These are phyloP conservation scores for Perizoma affinitatum DNA, from an alignment of 2,888 invertebrate genomes.

Conservation along the genomic window DNA sequence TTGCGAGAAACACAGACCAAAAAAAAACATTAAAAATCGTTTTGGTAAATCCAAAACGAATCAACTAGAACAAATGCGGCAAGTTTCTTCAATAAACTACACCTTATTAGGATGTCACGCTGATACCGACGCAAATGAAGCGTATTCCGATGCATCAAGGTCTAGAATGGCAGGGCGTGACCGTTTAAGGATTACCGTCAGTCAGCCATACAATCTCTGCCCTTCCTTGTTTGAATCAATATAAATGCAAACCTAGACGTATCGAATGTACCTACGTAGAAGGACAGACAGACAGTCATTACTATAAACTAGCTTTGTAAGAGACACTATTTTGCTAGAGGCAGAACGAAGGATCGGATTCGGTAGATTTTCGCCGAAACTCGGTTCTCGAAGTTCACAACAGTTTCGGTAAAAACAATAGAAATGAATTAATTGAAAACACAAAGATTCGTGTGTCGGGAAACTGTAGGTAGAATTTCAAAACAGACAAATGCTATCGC, in stretches of 20 bases:
- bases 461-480: too few relatives aligned
- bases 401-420: too few relatives aligned
- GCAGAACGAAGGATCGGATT: not conserved
- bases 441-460: too few relatives aligned
- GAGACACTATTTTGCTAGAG: not conserved
- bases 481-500: too few relatives aligned
- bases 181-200: slow-evolving; percentile 27
- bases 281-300: slow-evolving; percentile 12
- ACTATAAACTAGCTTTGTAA: slow-evolving; percentile 7
- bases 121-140: slow-evolving; percentile 24
- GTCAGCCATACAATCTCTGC: slow-evolving; percentile 33
- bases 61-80: slow-evolving; percentile 11
- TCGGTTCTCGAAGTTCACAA: too few relatives aligned
- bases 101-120: slow-evolving; percentile 29
- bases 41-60: not conserved
- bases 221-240: slow-evolving; percentile 32
- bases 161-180: slow-evolving; percentile 22
- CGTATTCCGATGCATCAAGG: slow-evolving; percentile 33
- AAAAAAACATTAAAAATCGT: too few relatives aligned
- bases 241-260: slow-evolving; percentile 26
- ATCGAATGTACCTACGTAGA: slow-evolving; percentile 11
- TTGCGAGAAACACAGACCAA: too few relatives aligned
- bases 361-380: too few relatives aligned
- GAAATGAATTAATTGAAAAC: too few relatives aligned
- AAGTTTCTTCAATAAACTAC: slow-evolving; percentile 17